Evolutionary conservation across 2,888 invertebrate species (phyloP).

Genomic region (Trichopoda pennipes): DNA sequence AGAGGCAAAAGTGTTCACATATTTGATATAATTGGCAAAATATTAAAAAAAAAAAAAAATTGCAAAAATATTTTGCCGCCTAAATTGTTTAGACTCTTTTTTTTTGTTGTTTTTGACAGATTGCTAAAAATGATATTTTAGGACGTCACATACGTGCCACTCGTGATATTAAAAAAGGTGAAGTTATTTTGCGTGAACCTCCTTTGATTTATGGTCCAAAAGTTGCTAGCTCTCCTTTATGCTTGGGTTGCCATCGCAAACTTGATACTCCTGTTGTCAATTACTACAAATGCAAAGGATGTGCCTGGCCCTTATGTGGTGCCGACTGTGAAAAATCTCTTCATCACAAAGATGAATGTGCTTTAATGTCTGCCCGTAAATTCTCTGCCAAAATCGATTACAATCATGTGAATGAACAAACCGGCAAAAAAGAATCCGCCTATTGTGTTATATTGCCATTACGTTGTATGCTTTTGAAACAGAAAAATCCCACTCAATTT

Average conservation of each 20-base stretch:
- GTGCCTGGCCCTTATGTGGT: constrained; percentile 87
- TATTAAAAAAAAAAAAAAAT: not conserved
- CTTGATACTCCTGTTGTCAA: constrained; percentile 78
- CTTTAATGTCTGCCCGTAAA: constrained; percentile 83
- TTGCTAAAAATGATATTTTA: constrained; percentile 82
- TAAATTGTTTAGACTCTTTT: not conserved
- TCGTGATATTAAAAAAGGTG: constrained; percentile 86
- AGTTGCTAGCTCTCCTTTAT: constrained; percentile 83
- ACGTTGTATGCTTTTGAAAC: constrained; percentile 84
- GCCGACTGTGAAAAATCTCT: constrained; percentile 83
- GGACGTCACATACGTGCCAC: constrained; percentile 86
- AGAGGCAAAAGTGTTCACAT: not conserved
- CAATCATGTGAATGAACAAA: constrained; percentile 42
- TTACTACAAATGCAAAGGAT: constrained; percentile 84
- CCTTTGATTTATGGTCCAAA: constrained; percentile 87
- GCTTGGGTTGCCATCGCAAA: constrained; percentile 84
- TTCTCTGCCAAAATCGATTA: constrained; percentile 83
- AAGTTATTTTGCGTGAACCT: constrained; percentile 85
- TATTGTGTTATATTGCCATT: constrained; percentile 86
- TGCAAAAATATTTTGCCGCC: not conserved
- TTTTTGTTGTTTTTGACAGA: constrained; percentile 75
- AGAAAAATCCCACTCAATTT: constrained; percentile 81
- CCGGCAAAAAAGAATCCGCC: constrained; percentile 82
- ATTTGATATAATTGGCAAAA: not conserved
- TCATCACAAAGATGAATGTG: constrained; percentile 84